Percentiles rank a stretch among this genome's conserved stretches.
Evolutionary conservation across 1,140 invertebrate species (phyloP).

Genomic region (Nephila pilipes): DNA sequence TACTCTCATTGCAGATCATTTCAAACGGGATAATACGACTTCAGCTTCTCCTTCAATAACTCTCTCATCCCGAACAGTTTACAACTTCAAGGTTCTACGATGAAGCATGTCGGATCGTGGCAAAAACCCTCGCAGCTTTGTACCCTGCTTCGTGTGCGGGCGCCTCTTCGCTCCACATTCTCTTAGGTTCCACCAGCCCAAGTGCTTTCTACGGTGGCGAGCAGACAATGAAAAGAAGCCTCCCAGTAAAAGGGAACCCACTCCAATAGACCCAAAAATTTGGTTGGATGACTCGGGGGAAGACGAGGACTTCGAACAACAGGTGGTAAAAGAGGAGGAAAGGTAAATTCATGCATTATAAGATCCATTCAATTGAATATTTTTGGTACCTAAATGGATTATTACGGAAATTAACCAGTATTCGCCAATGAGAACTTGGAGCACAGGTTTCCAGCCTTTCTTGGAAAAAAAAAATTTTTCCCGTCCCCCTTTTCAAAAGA

Average conservation of each 20-base stretch:
- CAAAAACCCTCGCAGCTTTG: slow-evolving; percentile 23
- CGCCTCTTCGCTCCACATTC: slow-evolving; percentile 54
- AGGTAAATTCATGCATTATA: slow-evolving; percentile 4
- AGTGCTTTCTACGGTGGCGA: slow-evolving; percentile 48
- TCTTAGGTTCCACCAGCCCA: slow-evolving; percentile 49
- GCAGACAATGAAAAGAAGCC: slow-evolving; percentile 37
- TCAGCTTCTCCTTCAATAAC: not conserved
- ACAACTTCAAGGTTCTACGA: not conserved
- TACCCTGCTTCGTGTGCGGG: slow-evolving; percentile 59
- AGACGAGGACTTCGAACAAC: not conserved
- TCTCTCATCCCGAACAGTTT: not conserved
- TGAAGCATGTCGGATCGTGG: slow-evolving; percentile 54
- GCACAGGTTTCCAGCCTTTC: no score
- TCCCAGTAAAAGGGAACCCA: not conserved
- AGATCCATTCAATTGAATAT: no score
- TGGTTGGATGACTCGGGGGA: not conserved
- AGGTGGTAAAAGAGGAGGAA: not conserved
- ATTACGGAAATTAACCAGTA: no score
- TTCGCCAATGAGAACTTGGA: no score
- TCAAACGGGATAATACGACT: not conserved
- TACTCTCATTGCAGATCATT: not conserved
- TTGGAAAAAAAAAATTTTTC: no score
- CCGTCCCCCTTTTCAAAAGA: no score
- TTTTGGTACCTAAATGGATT: no score
- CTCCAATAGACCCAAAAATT: not conserved